phyloP scores from a whole-genome alignment of 2,888 invertebrate species.

The Chloromyia formosa region DNA sequence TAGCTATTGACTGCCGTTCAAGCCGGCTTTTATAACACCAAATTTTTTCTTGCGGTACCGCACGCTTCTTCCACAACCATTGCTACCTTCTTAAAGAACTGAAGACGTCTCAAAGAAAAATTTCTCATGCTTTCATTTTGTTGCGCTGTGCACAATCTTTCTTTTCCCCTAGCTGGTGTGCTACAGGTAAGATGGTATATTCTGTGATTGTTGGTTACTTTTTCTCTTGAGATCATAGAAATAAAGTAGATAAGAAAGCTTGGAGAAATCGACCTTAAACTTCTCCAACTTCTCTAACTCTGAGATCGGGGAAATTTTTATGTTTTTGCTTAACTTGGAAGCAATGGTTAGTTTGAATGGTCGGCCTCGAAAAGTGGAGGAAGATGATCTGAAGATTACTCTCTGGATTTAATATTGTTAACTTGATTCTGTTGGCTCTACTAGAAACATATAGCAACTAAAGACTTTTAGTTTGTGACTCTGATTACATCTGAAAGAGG shows the following conservation, averaged over 20 bases:
- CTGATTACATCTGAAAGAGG: conserved; percentile 40
- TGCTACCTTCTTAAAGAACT: conserved; percentile 5
- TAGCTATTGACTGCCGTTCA: conserved; percentile 21
- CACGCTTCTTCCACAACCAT: background rate
- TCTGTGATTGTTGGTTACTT: background rate
- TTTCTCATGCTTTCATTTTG: conserved; percentile 3
- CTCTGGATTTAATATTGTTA: conserved; percentile 12
- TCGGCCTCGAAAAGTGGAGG: conserved; percentile 1
- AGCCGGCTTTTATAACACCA: conserved; percentile 30
- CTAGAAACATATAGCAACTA: background rate
- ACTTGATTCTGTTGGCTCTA: background rate
- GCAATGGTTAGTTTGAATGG: background rate
- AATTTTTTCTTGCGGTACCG: conserved; percentile 32
- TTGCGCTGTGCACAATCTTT: conserved; percentile 16
- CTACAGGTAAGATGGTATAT: background rate
- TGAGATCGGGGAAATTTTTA: conserved; percentile 30
- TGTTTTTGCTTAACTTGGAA: conserved; percentile 23
- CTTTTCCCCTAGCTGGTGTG: background rate
- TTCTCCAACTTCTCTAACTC: conserved; percentile 31
- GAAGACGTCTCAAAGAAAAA: conserved; percentile 8
- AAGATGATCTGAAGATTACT: conserved; percentile 30
- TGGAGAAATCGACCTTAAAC: conserved; percentile 40
- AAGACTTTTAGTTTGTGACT: conserved; percentile 38
- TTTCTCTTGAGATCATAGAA: background rate
- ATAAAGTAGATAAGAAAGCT: conserved; percentile 15